A percentile compares a stretch with the other conserved stretches of the same genome.
Evolutionary conservation across 1,140 invertebrate genomes (phyloP).

Genomic region (Adelges cooleyi): DNA sequence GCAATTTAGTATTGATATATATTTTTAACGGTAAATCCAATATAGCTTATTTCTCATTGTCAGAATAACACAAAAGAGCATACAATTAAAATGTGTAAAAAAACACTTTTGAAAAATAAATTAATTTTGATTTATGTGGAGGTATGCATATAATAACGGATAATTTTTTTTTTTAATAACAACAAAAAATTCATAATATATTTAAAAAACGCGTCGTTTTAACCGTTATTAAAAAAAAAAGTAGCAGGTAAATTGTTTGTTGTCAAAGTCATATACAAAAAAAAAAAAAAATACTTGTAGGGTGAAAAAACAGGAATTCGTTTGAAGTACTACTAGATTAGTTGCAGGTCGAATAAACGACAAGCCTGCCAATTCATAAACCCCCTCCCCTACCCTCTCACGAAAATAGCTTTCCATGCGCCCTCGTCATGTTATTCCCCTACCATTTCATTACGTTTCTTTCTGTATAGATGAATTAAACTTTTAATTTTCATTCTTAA

Average conservation of each 20-base stretch:
- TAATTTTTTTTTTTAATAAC: constrained; percentile 10
- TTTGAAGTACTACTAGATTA: constrained; percentile 29
- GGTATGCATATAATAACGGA: constrained; percentile 3
- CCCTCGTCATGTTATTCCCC: background rate
- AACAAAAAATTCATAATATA: background rate
- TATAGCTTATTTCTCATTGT: too few species aligned
- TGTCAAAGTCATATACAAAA: constrained; percentile 14
- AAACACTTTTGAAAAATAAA: too few species aligned
- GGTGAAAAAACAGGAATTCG: constrained; percentile 26
- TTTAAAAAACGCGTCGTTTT: constrained; percentile 11
- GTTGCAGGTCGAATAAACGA: constrained; percentile 27
- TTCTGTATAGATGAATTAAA: constrained; percentile 24
- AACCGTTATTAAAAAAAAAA: constrained; percentile 26
- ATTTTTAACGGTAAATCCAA: too few species aligned
- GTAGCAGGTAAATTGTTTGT: constrained; percentile 27
- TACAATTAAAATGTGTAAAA: too few species aligned
- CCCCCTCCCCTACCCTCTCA: background rate
- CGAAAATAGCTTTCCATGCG: constrained; percentile 7
- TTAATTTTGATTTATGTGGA: constrained; percentile 6
- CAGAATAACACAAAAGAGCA: too few species aligned
- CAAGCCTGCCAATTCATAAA: constrained; percentile 18
- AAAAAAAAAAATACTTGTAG: constrained; percentile 4
- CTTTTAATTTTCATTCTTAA: constrained; percentile 29
- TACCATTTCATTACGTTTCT: constrained; percentile 25
- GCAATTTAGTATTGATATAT: too few species aligned